Percentiles rank a stretch among this genome's conserved stretches.
Evolutionary conservation across 2,888 invertebrate species (phyloP).

Genomic region (Cataglyphis rosenhaueri): DNA sequence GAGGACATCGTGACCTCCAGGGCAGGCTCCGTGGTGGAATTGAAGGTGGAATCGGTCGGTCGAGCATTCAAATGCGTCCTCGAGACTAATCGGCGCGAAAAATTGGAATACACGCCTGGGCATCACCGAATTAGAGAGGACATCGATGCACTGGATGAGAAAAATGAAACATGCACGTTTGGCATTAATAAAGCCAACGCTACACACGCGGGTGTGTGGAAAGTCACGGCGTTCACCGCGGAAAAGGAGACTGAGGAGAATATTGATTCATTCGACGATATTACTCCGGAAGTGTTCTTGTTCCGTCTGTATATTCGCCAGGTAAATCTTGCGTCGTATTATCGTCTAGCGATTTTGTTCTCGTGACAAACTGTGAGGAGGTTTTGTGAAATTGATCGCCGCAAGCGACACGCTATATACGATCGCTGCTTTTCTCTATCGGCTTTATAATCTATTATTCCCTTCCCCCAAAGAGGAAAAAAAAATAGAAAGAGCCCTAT

Average conservation of each 20-base stretch:
- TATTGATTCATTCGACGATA: neutral
- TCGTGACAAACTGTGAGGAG: constrained; percentile 2
- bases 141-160: neutral
- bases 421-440: neutral
- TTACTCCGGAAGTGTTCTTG: constrained; percentile 6
- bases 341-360: neutral
- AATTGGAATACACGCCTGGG: constrained; percentile 11
- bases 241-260: neutral
- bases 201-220: constrained; percentile 42
- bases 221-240: neutral
- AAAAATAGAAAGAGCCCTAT: neutral
- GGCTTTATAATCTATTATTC: constrained; percentile 24
- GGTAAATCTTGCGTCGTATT: constrained; percentile 28
- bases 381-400: constrained; percentile 27
- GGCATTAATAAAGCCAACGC: neutral
- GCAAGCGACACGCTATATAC: constrained; percentile 1
- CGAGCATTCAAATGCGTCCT: constrained; percentile 12
- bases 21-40: neutral
- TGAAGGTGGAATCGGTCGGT: neutral
- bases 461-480: neutral
- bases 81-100: constrained; percentile 17
- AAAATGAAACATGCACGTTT: constrained; percentile 25
- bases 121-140: neutral
- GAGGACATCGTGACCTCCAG: neutral
- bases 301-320: constrained; percentile 21